Conservation (phyloP, 1,140 invertebrate genomes). For the Brachionus rubens region DNA sequence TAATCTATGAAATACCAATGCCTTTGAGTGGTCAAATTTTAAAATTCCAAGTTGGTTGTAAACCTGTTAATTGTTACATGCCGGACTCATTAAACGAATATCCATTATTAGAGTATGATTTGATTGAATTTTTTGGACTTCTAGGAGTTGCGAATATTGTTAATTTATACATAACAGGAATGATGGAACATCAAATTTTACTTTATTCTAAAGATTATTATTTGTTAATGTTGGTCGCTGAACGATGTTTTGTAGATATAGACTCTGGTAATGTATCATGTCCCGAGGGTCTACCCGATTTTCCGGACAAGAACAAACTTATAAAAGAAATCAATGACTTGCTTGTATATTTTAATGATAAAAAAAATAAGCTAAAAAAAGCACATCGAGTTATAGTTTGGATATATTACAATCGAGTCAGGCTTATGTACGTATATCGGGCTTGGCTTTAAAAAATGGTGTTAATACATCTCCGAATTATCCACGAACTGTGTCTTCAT, state of each 20-base stretch:
- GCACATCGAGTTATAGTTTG: not conserved
- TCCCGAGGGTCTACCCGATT: constrained; percentile 88
- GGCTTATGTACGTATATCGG: not conserved
- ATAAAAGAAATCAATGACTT: constrained; percentile 77
- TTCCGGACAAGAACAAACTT: constrained; percentile 83
- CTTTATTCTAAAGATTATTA: constrained; percentile 88
- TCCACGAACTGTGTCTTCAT: not conserved
- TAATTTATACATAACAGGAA: constrained; percentile 87
- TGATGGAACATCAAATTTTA: constrained; percentile 93
- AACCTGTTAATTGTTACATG: constrained; percentile 60
- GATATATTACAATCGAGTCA: constrained; percentile 47
- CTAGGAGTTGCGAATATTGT: constrained; percentile 84
- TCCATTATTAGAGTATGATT: constrained; percentile 86
- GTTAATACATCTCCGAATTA: not conserved
- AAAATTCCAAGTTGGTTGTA: constrained; percentile 67
- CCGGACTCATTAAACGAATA: constrained; percentile 68
- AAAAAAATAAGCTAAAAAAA: constrained; percentile 36
- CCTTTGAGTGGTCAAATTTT: constrained; percentile 80
- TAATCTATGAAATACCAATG: constrained; percentile 86
- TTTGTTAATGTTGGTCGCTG: constrained; percentile 91
- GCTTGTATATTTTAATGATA: constrained; percentile 68
- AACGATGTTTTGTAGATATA: constrained; percentile 87
- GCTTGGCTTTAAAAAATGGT: not conserved
- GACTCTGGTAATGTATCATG: constrained; percentile 84
- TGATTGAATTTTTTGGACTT: constrained; percentile 78